Base-by-base conservation (phyloP, 2,888 invertebrate species). In the Epinotia ramella region DNA sequence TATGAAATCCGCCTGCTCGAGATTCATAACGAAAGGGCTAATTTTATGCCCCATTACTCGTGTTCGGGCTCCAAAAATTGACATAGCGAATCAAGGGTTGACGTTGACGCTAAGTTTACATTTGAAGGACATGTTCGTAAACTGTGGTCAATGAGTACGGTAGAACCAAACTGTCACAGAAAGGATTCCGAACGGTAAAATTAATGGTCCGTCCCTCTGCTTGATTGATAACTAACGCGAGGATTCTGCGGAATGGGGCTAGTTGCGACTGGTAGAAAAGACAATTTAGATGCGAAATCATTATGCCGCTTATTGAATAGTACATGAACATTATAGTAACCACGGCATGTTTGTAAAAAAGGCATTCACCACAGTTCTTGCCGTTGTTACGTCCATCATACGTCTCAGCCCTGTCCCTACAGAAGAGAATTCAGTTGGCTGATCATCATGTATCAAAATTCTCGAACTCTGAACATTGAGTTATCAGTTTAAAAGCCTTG, bases 21-120 rank as follows among this genome's bases (percentile, higher is more conserved):
- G 2, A 56, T 75, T 64, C 66, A 74, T 49, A 65, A 65, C 64
- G 75, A 53, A 65, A 44, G 56, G 62, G 66, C 56, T 66, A 11
- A 69, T 59, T 69, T 69, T 44, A 49, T 73, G 44, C 18, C 56
- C 18, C 49, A 57, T 46, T 74, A 68, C 46, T n/a, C 16, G 28
- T 56, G 24, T 57, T 40, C 62, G 20, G 40, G 33, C 64, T 70
- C 46, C 18, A 18, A 20, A 33, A 60, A 62, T 40, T 73, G 12
- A 62, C 62, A 53, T n/a, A 70, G 12, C 33, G 6, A 20, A n/a
- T 65, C 56, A 28, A 56, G n/a, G 64, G 56, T 72, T 63, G 40
- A 28, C 33, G 9, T 18, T 63, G 65, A 46, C 72, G 18, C 24
- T 65, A 65, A 72, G 57, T 57, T 57, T 44, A 44, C 56, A 65